Evolutionary conservation across 2,888 invertebrate species (phyloP), one percentile per base, ranked within the genome.

Genomic region (Drosophila eohydei): DNA sequence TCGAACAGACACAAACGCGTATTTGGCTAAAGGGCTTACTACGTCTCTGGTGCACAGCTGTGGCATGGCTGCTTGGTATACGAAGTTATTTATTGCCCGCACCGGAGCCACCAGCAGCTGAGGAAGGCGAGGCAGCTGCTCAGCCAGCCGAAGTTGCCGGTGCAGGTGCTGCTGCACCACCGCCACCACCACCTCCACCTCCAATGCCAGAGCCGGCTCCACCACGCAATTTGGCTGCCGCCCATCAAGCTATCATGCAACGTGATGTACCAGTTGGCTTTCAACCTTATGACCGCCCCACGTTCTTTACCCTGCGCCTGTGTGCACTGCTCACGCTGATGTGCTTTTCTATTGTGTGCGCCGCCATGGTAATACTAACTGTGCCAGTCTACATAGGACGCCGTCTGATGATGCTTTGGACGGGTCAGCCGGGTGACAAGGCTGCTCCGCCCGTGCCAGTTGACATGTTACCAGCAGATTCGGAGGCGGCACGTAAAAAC

Each of bases 1-100:
- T 99, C 68, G 99, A 99, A 91, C 99, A 99, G 93, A 97, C 98
- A 0, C 98, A 99, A 92, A 98, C 98, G 0, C 95, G 98, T 8
- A 96, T 96, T 9, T 98, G 99, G 98, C 93, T 99, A 73, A 98
- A 99, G 92, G 95, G 95, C n/a, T 93, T 97, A 11, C 95, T 99
- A 1, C 95, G 97, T 9, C 94, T 95, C 62, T 98, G 98, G 98
- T 98, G 98, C 92, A 94, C 95, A 30, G 95, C 95, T 7, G 96
- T 97, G 1, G 96, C 98, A 0, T 97, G 97, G 94, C 90, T 96
- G 28, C 93, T 99, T 4, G 97, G 97, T 63, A 95, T 98, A 11
- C 96, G 97, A 71, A 98, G 98, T 0, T 99, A 98, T 92, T 93
- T 99, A 61, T 93, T 99, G 51, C 84, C 84, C 0, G 83, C 88